A percentile compares a stretch with the other conserved stretches of the same genome.
phyloP scores from a whole-genome alignment of 2,797 vertebrate species.

The Falco concolor region DNA sequence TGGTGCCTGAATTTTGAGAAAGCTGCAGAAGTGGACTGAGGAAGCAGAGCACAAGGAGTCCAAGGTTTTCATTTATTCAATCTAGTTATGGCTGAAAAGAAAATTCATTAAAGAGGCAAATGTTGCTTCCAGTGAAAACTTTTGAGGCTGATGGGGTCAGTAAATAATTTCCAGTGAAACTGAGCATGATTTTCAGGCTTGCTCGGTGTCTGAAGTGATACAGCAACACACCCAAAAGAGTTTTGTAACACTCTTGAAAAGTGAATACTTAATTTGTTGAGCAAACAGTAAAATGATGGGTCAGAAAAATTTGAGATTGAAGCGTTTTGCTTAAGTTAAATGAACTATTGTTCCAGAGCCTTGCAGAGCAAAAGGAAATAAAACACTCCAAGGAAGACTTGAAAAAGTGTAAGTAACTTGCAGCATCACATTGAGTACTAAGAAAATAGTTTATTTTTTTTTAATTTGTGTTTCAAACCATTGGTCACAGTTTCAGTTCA shows the following conservation, averaged over 20 bases:
- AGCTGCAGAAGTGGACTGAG: neutral
- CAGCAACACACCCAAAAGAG: neutral
- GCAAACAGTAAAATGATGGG: neutral
- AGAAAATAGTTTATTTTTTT: neutral
- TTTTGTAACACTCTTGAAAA: neutral
- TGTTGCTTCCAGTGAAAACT: slow-evolving; percentile 22
- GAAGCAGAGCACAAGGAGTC: neutral
- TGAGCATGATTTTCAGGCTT: neutral
- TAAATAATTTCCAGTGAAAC: neutral
- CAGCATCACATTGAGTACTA: neutral
- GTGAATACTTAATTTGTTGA: neutral
- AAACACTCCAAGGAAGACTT: neutral
- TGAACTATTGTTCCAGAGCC: neutral
- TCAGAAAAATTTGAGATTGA: neutral
- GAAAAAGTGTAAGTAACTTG: neutral
- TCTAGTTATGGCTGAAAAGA: neutral
- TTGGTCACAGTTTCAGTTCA: slow-evolving; percentile 10
- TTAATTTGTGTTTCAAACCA: neutral
- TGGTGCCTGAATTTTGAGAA: neutral
- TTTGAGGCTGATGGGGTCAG: neutral
- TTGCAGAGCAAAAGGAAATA: neutral
- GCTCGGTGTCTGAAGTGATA: neutral
- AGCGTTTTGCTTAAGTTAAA: neutral
- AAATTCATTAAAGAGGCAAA: neutral
- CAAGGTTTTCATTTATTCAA: neutral